These are phyloP conservation scores for Tiliacea citrago DNA, from an alignment of 2,888 invertebrate species.

Conservation along the genomic window DNA sequence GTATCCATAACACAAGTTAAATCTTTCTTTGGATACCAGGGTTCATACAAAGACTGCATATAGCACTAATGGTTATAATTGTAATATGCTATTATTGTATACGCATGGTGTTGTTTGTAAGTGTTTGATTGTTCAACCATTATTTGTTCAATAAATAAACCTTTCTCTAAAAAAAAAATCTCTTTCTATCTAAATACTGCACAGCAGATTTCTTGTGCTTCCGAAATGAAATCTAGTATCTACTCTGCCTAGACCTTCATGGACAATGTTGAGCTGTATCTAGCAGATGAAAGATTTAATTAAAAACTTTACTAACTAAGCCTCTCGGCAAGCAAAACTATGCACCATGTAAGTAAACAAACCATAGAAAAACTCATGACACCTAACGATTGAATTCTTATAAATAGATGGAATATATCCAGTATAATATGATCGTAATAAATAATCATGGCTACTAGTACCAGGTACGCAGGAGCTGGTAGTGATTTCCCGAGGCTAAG, in stretches of 20 bases:
- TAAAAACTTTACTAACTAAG: not conserved
- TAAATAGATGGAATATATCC: conserved; percentile 48
- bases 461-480: conserved; percentile 77
- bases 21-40: too few relatives aligned
- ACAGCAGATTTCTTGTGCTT: not conserved
- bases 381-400: conserved; percentile 26
- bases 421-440: conserved; percentile 63
- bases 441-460: conserved; percentile 65
- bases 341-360: conserved; percentile 27
- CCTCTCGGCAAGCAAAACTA: not conserved
- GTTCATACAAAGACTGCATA: too few relatives aligned
- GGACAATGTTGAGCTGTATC: not conserved
- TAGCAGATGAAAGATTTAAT: not conserved
- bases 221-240: not conserved
- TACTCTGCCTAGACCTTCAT: not conserved
- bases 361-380: conserved; percentile 16
- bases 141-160: too few relatives aligned
- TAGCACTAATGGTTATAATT: too few relatives aligned
- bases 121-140: too few relatives aligned
- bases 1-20: too few relatives aligned
- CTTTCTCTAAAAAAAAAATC: too few relatives aligned
- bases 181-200: not conserved
- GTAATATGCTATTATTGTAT: too few relatives aligned
- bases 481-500: conserved; percentile 84
- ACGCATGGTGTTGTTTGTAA: too few relatives aligned